These are phyloP conservation scores for Apogon hyalosoma DNA, from an alignment of 2,797 vertebrate species.

Conservation along the genomic window DNA sequence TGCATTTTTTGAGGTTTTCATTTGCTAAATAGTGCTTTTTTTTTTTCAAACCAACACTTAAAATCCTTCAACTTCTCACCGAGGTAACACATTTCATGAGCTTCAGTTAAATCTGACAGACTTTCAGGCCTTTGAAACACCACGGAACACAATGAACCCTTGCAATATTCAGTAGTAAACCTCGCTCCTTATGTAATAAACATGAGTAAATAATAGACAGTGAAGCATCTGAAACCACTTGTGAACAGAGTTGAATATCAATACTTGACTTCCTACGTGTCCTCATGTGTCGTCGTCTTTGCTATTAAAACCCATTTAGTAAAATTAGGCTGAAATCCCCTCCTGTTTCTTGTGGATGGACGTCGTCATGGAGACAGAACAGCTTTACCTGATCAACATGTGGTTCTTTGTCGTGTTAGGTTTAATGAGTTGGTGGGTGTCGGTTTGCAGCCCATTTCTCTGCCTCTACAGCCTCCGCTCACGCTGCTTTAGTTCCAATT, in stretches of 20 bases:
- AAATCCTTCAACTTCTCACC: too few relatives aligned
- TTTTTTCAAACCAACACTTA: too few relatives aligned
- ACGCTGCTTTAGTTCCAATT: background rate
- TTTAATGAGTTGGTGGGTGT: constrained; percentile 53
- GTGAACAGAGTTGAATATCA: background rate
- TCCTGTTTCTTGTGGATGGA: constrained; percentile 41
- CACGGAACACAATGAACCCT: too few relatives aligned
- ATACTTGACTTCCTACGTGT: background rate
- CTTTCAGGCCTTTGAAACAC: too few relatives aligned
- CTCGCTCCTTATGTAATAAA: too few relatives aligned
- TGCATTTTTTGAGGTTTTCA: too few relatives aligned
- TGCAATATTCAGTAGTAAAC: too few relatives aligned
- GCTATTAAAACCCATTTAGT: constrained; percentile 41
- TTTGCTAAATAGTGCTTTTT: too few relatives aligned
- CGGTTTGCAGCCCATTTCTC: constrained; percentile 29
- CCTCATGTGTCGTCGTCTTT: constrained; percentile 9
- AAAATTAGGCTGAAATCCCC: constrained; percentile 39
- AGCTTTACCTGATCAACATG: constrained; percentile 54
- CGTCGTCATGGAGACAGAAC: constrained; percentile 62
- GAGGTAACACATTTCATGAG: too few relatives aligned
- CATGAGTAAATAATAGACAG: too few relatives aligned
- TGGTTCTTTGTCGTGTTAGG: constrained; percentile 53
- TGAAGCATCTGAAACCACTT: too few relatives aligned
- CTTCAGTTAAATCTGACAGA: too few relatives aligned
- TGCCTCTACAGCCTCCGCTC: constrained; percentile 19